A percentile compares a stretch with the other conserved stretches of the same genome.
phyloP scores from a whole-genome alignment of 2,797 vertebrate genomes.

The Euthynnus affinis region DNA sequence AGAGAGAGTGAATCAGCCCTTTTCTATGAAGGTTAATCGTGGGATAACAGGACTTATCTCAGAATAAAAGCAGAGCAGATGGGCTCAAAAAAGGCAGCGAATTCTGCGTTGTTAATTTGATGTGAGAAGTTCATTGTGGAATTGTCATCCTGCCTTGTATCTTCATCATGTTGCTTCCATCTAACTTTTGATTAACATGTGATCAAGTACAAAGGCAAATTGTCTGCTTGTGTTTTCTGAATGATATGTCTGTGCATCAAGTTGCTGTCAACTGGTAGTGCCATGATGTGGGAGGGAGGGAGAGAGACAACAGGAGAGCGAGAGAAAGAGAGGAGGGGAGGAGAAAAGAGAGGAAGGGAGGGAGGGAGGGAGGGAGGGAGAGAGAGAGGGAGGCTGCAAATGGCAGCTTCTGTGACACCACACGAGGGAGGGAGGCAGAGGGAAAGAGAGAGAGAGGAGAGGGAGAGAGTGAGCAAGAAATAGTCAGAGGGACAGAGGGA shows the following conservation, averaged over 20 bases:
- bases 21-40: slow-evolving; percentile 9
- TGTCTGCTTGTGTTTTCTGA: slow-evolving; percentile 71
- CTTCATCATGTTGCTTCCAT: slow-evolving; percentile 39
- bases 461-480: slow-evolving; percentile 29
- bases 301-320: slow-evolving; percentile 43
- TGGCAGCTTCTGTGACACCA: slow-evolving; percentile 74
- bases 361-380: slow-evolving; percentile 59
- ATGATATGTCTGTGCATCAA: slow-evolving; percentile 80
- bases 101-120: slow-evolving; percentile 25
- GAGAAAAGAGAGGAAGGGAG: slow-evolving; percentile 38
- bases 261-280: slow-evolving; percentile 82
- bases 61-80: slow-evolving; percentile 38
- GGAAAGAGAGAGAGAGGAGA: slow-evolving; percentile 34
- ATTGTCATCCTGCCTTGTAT: slow-evolving; percentile 22
- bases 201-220: slow-evolving; percentile 54
- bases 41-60: slow-evolving; percentile 23
- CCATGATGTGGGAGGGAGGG: slow-evolving; percentile 72
- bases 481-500: slow-evolving; percentile 42
- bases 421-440: slow-evolving; percentile 32
- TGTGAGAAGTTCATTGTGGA: slow-evolving; percentile 41
- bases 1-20: slow-evolving; percentile 7
- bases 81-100: slow-evolving; percentile 28
- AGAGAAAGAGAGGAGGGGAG: slow-evolving; percentile 37
- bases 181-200: slow-evolving; percentile 60
- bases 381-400: slow-evolving; percentile 70